phyloP scores from a whole-genome alignment of 2,797 vertebrate species.

The Lindbergichthys nudifrons region DNA sequence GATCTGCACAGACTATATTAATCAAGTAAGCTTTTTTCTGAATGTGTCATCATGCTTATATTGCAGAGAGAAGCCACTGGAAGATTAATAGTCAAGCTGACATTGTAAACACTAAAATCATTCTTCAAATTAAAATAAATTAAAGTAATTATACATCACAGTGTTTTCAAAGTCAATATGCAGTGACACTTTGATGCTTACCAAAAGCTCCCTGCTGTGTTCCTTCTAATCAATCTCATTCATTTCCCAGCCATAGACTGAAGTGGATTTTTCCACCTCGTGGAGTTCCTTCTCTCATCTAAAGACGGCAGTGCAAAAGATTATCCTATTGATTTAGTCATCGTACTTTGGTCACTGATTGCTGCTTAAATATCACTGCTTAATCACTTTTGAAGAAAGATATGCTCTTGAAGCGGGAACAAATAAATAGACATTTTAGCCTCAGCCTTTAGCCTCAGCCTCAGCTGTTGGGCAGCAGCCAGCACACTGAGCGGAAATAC shows the following conservation, averaged over 20 bases:
- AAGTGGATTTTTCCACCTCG: slow-evolving; percentile 41
- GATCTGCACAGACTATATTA: slow-evolving; percentile 29
- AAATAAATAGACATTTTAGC: slow-evolving; percentile 8
- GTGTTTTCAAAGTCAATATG: slow-evolving; percentile 40
- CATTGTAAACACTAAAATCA: slow-evolving; percentile 42
- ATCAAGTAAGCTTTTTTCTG: slow-evolving; percentile 40
- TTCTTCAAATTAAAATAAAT: slow-evolving; percentile 53
- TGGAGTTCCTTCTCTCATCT: slow-evolving; percentile 33
- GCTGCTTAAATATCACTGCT: slow-evolving; percentile 28
- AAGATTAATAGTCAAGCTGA: slow-evolving; percentile 31
- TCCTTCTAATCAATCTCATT: slow-evolving; percentile 47
- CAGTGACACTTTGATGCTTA: slow-evolving; percentile 26
- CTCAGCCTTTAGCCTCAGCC: no score
- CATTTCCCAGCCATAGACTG: slow-evolving; percentile 37
- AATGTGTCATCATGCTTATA: slow-evolving; percentile 37
- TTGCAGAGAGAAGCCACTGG: slow-evolving; percentile 32
- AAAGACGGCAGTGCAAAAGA: slow-evolving; percentile 40
- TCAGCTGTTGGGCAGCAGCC: slow-evolving; percentile 18
- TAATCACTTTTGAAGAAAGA: slow-evolving; percentile 27
- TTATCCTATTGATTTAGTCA: slow-evolving; percentile 50
- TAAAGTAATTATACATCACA: slow-evolving; percentile 31
- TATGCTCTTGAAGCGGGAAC: background rate
- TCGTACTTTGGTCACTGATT: slow-evolving; percentile 49
- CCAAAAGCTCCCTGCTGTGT: slow-evolving; percentile 37
- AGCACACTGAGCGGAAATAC: slow-evolving; percentile 16